phyloP scores from a whole-genome alignment of 2,888 invertebrate genomes.

The Dermolepida albohirtum region DNA sequence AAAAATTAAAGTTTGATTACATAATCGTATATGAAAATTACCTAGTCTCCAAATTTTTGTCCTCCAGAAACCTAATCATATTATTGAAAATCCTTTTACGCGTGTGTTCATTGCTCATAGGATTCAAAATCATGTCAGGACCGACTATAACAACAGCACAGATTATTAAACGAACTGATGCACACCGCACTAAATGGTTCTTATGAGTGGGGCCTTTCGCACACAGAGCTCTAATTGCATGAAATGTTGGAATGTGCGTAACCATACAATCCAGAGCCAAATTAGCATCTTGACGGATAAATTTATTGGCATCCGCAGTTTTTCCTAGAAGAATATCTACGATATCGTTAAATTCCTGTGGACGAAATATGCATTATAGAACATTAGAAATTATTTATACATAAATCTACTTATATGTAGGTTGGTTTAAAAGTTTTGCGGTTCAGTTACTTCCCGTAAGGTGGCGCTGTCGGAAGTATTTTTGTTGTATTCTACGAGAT shows the following conservation, averaged over 20 bases:
- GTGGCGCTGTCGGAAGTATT: too few species aligned
- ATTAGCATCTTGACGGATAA: constrained; percentile 81
- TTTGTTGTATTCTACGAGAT: too few species aligned
- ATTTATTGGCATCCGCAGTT: constrained; percentile 79
- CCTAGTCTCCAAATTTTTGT: constrained; percentile 69
- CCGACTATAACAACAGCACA: constrained; percentile 74
- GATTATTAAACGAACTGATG: constrained; percentile 74
- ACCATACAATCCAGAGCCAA: constrained; percentile 77
- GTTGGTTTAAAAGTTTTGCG: too few species aligned
- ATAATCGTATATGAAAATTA: constrained; percentile 43
- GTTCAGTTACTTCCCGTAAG: too few species aligned
- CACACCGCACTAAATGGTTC: constrained; percentile 75
- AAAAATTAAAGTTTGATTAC: too few species aligned
- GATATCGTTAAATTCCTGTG: constrained; percentile 79
- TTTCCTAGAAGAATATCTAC: constrained; percentile 74
- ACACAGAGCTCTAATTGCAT: constrained; percentile 68
- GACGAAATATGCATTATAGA: constrained; percentile 18
- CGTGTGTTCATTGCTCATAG: constrained; percentile 67
- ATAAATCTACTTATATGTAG: too few species aligned
- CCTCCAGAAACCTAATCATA: constrained; percentile 68
- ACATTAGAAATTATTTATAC: neutral
- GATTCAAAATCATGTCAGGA: constrained; percentile 70
- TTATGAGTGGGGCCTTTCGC: constrained; percentile 69
- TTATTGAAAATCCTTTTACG: constrained; percentile 66
- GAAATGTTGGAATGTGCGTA: constrained; percentile 72